Percentiles rank a stretch among this genome's conserved stretches.
phyloP scores from a whole-genome alignment of 2,888 invertebrate species.

The Hypena proboscidalis region DNA sequence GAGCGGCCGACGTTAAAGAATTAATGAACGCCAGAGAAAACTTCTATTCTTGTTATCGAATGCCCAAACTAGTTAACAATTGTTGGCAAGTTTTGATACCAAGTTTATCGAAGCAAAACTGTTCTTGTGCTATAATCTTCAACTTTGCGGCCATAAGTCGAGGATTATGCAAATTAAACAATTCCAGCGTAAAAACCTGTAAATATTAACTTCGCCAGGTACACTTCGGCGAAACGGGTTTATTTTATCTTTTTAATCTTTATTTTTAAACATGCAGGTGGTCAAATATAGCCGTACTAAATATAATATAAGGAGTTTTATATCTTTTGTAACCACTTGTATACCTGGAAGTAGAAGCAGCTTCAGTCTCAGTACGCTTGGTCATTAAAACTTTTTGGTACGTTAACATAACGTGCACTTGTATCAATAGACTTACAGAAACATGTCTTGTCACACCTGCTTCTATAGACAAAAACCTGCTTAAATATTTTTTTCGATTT shows the following conservation, averaged over 20 bases:
- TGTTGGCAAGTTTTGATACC: conserved; percentile 16
- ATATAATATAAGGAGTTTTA: conserved; percentile 1
- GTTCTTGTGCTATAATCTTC: conserved; percentile 11
- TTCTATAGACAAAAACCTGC: no score
- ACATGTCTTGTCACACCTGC: no score
- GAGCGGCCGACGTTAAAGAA: conserved; percentile 7
- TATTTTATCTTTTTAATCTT: conserved; percentile 7
- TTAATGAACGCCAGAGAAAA: conserved; percentile 21
- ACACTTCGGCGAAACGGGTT: conserved; percentile 1
- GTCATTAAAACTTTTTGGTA: background rate
- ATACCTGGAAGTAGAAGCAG: no score
- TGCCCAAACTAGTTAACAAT: conserved; percentile 18
- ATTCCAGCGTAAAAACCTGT: conserved; percentile 5
- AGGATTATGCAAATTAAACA: conserved; percentile 7
- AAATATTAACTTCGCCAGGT: background rate
- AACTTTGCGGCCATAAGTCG: conserved; percentile 12
- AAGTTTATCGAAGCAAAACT: conserved; percentile 21
- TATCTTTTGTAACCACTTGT: background rate
- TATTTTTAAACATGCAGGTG: conserved; percentile 11
- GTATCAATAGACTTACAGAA: background rate
- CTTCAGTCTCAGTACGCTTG: background rate
- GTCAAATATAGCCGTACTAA: conserved; percentile 1
- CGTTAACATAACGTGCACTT: background rate
- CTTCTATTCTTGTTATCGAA: conserved; percentile 17
- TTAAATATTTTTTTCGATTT: no score